A percentile compares a stretch with the other conserved stretches of the same genome.
phyloP scores from a whole-genome alignment of 1,140 invertebrate species.

The Orchesella cincta region DNA sequence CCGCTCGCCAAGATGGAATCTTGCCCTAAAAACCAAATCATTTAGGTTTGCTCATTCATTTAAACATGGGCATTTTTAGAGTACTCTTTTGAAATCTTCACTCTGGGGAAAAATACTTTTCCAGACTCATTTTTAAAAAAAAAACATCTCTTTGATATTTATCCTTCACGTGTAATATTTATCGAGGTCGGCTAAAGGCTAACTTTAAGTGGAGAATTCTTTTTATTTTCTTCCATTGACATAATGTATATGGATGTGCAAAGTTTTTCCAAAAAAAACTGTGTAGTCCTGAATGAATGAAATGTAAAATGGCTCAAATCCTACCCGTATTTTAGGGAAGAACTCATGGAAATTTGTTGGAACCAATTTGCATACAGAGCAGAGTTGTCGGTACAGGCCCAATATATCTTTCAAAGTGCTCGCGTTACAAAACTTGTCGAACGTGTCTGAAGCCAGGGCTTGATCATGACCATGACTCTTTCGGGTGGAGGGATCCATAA shows the following conservation, averaged over 20 bases:
- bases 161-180: too few species aligned
- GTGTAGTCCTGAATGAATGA: neutral
- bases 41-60: neutral
- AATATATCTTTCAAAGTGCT: conserved; percentile 87
- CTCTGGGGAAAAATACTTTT: too few species aligned
- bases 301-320: conserved; percentile 38
- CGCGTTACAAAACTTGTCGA: conserved; percentile 87
- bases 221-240: neutral
- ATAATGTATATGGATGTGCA: neutral
- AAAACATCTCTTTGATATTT: too few species aligned
- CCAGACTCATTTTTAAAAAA: too few species aligned
- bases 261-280: neutral
- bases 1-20: conserved; percentile 89
- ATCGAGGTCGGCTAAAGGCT: neutral
- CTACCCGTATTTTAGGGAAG: conserved; percentile 82
- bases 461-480: conserved; percentile 26
- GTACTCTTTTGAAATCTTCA: too few species aligned
- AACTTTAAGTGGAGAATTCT: neutral
- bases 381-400: conserved; percentile 73
- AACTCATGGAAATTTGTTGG: conserved; percentile 80
- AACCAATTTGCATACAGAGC: conserved; percentile 78
- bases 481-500: neutral
- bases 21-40: conserved; percentile 60
- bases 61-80: neutral
- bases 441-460: conserved; percentile 78